Conservation (phyloP, 2,113 vertebrate genomes). For the Alces alces region DNA sequence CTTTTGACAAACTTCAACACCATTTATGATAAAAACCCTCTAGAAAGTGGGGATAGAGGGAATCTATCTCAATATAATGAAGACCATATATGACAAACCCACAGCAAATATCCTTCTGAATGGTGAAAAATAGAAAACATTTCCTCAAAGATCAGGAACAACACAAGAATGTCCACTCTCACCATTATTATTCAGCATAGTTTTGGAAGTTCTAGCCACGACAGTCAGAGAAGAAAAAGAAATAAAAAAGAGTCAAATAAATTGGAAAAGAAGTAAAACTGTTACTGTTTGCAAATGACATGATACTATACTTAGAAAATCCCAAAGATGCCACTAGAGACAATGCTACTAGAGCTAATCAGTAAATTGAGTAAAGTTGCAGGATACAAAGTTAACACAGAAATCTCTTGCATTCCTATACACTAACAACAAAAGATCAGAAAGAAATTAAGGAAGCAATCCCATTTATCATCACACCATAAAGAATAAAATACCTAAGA, state of each 20-base stretch:
- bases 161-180: background rate
- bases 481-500: background rate
- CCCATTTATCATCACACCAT: background rate
- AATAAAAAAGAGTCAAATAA: background rate
- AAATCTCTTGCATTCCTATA: background rate
- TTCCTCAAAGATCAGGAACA: background rate
- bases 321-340: background rate
- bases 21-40: background rate
- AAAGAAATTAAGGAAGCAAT: background rate
- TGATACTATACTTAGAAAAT: background rate
- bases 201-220: background rate
- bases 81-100: background rate
- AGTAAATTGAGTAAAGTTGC: background rate
- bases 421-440: background rate
- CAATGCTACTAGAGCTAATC: background rate
- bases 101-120: background rate
- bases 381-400: background rate
- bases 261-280: background rate
- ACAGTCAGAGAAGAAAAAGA: background rate
- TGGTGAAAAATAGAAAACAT: background rate
- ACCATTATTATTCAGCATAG: background rate
- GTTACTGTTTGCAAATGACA: background rate
- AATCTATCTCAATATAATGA: background rate
- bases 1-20: background rate
- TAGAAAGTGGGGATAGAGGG: background rate